Evolutionary conservation across 1,140 invertebrate genomes (phyloP).

Genomic region (Belonocnema kinseyi): DNA sequence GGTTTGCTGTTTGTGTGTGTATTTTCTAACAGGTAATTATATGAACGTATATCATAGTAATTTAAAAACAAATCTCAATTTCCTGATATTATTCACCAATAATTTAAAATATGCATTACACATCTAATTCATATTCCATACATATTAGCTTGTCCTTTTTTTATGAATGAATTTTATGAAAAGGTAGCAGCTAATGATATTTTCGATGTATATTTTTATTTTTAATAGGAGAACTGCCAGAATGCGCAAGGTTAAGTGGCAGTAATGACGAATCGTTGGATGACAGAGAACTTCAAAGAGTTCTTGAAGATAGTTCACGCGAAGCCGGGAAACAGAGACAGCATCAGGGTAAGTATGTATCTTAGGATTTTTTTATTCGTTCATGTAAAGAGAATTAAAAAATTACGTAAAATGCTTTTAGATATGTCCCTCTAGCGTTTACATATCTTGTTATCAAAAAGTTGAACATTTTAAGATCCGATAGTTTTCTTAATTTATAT

Average conservation of each 20-base stretch:
- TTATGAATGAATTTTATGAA: no score
- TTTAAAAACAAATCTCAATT: no score
- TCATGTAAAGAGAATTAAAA: slow-evolving; percentile 1
- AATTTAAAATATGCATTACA: no score
- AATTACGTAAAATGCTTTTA: background rate
- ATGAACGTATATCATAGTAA: no score
- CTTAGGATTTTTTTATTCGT: slow-evolving; percentile 3
- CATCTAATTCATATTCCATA: no score
- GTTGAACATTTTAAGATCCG: slow-evolving; percentile 33
- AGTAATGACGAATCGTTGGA: slow-evolving; percentile 75
- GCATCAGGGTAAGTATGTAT: slow-evolving; percentile 33
- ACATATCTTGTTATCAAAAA: background rate
- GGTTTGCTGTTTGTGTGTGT: slow-evolving; percentile 81
- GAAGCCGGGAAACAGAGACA: slow-evolving; percentile 67
- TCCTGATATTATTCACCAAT: no score
- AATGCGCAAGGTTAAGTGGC: slow-evolving; percentile 77
- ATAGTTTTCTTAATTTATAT: background rate
- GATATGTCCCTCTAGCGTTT: no score
- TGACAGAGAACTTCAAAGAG: slow-evolving; percentile 80
- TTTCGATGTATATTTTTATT: background rate
- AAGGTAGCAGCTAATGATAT: background rate
- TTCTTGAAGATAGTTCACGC: slow-evolving; percentile 77
- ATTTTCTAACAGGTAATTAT: no score
- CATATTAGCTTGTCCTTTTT: no score
- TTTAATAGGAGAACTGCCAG: slow-evolving; percentile 67